Evolutionary conservation across 1,140 invertebrate genomes (phyloP).

Genomic region (Brachionus paranguensis): DNA sequence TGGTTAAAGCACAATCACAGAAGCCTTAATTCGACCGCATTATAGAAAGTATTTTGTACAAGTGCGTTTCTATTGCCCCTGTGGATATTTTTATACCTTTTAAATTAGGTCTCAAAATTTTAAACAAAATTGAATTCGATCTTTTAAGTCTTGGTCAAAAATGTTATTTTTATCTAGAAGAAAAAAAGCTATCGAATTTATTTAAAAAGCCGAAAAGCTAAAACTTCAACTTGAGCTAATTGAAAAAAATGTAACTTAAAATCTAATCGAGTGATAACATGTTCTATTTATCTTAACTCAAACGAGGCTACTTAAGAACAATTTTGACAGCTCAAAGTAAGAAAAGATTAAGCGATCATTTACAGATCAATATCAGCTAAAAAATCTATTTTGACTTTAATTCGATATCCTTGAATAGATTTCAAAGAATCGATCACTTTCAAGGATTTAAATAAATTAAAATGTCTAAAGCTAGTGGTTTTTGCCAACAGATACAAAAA

Average conservation of each 20-base stretch:
- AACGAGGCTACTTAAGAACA: constrained; percentile 11
- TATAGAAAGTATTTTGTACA: not conserved
- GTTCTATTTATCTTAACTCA: not conserved
- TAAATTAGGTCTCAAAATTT: not conserved
- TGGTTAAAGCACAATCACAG: not conserved
- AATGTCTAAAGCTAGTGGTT: not conserved
- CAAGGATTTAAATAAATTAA: not conserved
- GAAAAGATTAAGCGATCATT: constrained; percentile 22
- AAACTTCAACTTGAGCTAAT: not conserved
- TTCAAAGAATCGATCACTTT: not conserved
- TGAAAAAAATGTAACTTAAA: constrained; percentile 1
- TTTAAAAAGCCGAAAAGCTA: not conserved
- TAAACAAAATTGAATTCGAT: not conserved
- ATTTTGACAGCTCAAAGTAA: constrained; percentile 5
- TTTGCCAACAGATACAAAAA: not conserved
- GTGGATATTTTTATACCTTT: not conserved
- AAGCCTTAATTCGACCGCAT: not conserved
- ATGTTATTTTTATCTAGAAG: not conserved
- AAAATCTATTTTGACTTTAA: not conserved
- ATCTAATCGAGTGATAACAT: constrained; percentile 2
- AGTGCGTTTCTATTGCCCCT: not conserved
- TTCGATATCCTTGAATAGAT: not conserved
- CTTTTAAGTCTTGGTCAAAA: not conserved
- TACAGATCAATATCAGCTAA: not conserved
- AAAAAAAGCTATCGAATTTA: constrained; percentile 3